Evolutionary conservation across 2,797 vertebrate genomes (phyloP).

Genomic region (Manis pentadactyla): DNA sequence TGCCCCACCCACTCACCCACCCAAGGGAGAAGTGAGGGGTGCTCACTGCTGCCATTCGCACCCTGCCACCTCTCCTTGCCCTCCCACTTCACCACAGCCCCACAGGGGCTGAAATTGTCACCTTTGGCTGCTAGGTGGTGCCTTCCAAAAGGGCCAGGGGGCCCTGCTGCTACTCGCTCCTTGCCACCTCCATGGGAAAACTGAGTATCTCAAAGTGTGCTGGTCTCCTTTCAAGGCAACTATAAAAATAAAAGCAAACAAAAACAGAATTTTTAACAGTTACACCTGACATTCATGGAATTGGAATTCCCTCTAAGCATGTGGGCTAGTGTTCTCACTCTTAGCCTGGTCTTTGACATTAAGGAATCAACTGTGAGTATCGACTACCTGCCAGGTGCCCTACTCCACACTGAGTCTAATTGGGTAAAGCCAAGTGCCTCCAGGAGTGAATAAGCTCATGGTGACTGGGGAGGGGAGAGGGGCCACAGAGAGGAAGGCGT

Average conservation of each 20-base stretch:
- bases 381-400: neutral
- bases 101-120: neutral
- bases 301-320: neutral
- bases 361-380: neutral
- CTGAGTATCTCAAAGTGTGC: neutral
- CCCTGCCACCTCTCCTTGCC: neutral
- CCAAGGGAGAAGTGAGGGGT: neutral
- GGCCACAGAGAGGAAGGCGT: neutral
- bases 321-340: neutral
- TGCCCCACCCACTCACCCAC: too few species aligned
- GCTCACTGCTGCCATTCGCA: neutral
- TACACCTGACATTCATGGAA: neutral
- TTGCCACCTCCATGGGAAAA: neutral
- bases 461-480: neutral
- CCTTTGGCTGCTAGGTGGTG: neutral
- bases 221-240: neutral
- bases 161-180: neutral
- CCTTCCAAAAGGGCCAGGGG: neutral
- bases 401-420: neutral
- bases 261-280: neutral
- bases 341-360: neutral
- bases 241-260: slow-evolving; percentile 53
- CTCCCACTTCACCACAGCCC: neutral
- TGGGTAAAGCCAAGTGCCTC: neutral
- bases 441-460: neutral